These are phyloP conservation scores for Trachelipus rathkii DNA, from an alignment of 1,140 invertebrate genomes.

Conservation along the genomic window DNA sequence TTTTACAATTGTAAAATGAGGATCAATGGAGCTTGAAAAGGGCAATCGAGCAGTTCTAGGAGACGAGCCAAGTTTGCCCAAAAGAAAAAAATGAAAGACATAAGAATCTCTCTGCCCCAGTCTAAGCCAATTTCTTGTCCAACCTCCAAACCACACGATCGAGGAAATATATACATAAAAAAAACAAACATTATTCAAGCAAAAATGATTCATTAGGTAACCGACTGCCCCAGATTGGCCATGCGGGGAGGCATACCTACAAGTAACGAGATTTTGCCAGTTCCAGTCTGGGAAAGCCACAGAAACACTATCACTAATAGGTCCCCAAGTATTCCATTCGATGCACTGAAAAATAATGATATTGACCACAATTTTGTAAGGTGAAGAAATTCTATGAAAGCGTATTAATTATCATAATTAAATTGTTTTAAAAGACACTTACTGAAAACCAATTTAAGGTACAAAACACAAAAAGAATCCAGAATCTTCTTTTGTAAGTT, in stretches of 20 bases:
- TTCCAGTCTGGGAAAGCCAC: conserved; percentile 24
- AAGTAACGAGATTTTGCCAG: neutral
- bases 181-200: conserved; percentile 17
- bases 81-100: conserved; percentile 6
- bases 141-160: conserved; percentile 10
- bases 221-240: conserved; percentile 17
- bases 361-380: neutral
- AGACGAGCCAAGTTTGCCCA: neutral
- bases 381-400: neutral
- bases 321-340: conserved; percentile 26
- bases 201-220: too few species aligned
- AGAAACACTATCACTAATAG: conserved; percentile 23
- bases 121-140: conserved; percentile 11
- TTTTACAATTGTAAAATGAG: conserved; percentile 20
- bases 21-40: neutral
- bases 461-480: conserved; percentile 19
- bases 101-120: conserved; percentile 18
- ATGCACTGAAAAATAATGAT: neutral
- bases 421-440: neutral
- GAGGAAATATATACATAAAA: conserved; percentile 16
- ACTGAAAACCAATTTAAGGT: conserved; percentile 21
- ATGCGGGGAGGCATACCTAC: conserved; percentile 25
- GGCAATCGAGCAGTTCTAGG: too few species aligned
- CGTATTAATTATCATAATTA: neutral
- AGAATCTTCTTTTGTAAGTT: conserved; percentile 21